Evolutionary conservation across 2,113 vertebrate species (phyloP).

Genomic region (Vidua macroura): DNA sequence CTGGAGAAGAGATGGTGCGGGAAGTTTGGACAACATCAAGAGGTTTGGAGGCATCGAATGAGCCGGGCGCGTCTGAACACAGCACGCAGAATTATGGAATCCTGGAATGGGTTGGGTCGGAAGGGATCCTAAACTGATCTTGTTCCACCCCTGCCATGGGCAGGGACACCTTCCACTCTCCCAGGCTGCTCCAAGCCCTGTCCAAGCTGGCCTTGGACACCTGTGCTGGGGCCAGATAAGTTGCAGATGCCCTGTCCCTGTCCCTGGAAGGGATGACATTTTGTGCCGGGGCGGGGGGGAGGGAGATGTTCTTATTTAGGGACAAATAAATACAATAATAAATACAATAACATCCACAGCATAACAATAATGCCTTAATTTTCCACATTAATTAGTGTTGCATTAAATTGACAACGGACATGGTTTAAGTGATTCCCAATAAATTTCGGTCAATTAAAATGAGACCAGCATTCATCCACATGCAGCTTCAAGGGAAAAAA

Average conservation of each 20-base stretch:
- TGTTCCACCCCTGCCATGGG: background rate
- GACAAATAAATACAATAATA: background rate
- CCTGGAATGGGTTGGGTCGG: background rate
- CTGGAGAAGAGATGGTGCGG: rapidly evolving
- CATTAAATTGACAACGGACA: background rate
- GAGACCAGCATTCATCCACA: background rate
- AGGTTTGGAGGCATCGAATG: rapidly evolving
- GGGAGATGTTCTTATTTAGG: background rate
- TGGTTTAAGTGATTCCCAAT: rapidly evolving
- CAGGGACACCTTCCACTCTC: background rate
- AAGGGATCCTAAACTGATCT: background rate
- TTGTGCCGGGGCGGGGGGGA: too few relatives aligned
- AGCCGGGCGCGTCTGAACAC: rapidly evolving
- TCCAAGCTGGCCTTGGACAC: background rate
- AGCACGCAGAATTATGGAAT: background rate
- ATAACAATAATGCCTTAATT: background rate
- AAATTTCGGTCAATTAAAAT: background rate
- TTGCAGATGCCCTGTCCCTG: background rate
- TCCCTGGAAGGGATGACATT: background rate
- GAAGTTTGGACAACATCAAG: rapidly evolving
- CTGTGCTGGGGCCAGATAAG: background rate
- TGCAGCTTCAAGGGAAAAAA: background rate
- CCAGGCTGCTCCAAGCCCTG: background rate
- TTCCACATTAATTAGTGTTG: background rate
- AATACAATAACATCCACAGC: background rate